These are phyloP conservation scores for Otolemur crassicaudatus DNA, from an alignment of 2,797 vertebrate genomes.

Conservation along the genomic window DNA sequence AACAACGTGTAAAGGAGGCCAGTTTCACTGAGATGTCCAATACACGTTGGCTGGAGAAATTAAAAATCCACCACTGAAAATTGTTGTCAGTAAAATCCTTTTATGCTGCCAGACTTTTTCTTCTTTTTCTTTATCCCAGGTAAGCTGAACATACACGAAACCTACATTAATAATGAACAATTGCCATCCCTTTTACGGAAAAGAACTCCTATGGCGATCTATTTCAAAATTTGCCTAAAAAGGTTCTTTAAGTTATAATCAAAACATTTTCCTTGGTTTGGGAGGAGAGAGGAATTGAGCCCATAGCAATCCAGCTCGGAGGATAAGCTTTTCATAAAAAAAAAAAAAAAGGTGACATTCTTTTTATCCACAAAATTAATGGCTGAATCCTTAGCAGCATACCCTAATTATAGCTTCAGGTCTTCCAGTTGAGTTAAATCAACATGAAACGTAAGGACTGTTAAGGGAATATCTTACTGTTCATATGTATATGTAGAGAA, in stretches of 20 bases:
- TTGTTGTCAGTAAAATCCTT: background rate
- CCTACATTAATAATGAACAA: constrained; percentile 17
- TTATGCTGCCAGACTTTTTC: background rate
- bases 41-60: background rate
- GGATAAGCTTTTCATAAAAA: constrained; percentile 52
- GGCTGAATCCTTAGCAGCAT: constrained; percentile 82
- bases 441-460: constrained; percentile 59
- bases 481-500: background rate
- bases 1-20: background rate
- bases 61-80: background rate
- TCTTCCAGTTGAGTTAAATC: constrained; percentile 75
- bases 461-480: constrained; percentile 68
- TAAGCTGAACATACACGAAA: background rate
- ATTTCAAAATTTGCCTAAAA: constrained; percentile 36
- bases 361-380: constrained; percentile 81
- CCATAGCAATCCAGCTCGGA: constrained; percentile 62
- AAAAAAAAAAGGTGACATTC: constrained; percentile 80
- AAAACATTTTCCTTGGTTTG: constrained; percentile 43
- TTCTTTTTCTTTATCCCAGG: background rate
- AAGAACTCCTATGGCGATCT: constrained; percentile 12
- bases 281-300: constrained; percentile 53
- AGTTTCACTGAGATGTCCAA: background rate
- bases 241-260: constrained; percentile 19
- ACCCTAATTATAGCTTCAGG: constrained; percentile 76
- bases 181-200: constrained; percentile 22